Percentiles rank a stretch among this genome's conserved stretches.
Conservation (phyloP, 2,113 vertebrate species). For the Myotis brandtii region DNA sequence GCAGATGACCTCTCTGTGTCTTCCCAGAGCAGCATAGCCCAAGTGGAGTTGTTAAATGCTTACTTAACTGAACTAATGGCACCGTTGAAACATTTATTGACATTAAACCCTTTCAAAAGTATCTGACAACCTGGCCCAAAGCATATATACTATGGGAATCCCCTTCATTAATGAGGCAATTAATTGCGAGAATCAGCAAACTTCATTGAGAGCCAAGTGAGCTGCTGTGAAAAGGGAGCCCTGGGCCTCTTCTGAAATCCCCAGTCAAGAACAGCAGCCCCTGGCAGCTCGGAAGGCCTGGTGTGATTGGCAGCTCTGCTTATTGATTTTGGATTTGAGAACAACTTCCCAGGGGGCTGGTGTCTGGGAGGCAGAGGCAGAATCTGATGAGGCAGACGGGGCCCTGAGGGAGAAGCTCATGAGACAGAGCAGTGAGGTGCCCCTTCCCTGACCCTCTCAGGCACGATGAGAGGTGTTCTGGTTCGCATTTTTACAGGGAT, state of each 20-base stretch:
- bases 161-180: constrained; percentile 73
- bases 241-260: not conserved
- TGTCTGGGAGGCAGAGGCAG: constrained; percentile 42
- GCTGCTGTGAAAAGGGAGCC: not conserved
- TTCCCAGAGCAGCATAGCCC: not conserved
- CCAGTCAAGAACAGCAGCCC: not conserved
- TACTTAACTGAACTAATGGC: constrained; percentile 66
- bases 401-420: constrained; percentile 44
- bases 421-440: not conserved
- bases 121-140: constrained; percentile 67
- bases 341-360: constrained; percentile 59
- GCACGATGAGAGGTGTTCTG: not conserved
- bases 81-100: constrained; percentile 63
- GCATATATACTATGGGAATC: constrained; percentile 45
- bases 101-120: constrained; percentile 66
- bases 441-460: constrained; percentile 59
- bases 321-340: constrained; percentile 75
- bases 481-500: constrained; percentile 52
- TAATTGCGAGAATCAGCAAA: constrained; percentile 71
- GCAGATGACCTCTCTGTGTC: not conserved
- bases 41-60: constrained; percentile 63
- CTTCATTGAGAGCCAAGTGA: constrained; percentile 10
- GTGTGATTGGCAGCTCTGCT: constrained; percentile 74
- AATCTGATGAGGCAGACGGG: constrained; percentile 73
- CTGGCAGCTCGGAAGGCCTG: not conserved